phyloP scores from a whole-genome alignment of 2,797 vertebrate genomes.

The Sebastes itinus region DNA sequence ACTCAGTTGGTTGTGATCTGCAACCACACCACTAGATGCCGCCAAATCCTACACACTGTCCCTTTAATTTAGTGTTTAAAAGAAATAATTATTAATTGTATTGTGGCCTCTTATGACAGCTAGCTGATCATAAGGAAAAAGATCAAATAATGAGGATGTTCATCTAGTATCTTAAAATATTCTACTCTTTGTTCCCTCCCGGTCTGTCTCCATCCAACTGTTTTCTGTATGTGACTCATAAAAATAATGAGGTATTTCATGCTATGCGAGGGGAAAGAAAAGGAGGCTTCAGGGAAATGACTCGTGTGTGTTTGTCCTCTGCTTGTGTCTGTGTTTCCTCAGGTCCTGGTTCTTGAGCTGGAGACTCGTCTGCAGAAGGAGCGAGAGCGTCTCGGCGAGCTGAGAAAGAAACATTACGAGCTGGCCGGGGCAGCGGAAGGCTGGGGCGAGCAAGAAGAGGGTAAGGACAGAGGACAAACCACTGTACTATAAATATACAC shows the following conservation, averaged over 20 bases:
- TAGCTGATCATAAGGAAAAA: not conserved
- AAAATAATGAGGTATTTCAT: not conserved
- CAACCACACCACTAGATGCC: too few relatives aligned
- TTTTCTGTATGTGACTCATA: not conserved
- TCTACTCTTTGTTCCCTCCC: not conserved
- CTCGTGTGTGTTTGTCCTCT: not conserved
- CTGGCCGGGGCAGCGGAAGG: constrained; percentile 94
- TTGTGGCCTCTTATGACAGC: not conserved
- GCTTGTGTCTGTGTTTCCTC: constrained; percentile 5
- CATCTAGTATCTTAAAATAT: not conserved
- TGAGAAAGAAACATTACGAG: constrained; percentile 98
- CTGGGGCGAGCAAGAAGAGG: constrained; percentile 88
- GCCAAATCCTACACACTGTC: too few relatives aligned
- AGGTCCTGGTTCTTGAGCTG: constrained; percentile 96
- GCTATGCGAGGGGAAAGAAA: not conserved
- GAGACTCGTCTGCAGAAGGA: constrained; percentile 95
- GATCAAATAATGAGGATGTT: not conserved
- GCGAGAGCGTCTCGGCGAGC: constrained; percentile 92
- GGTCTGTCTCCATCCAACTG: not conserved
- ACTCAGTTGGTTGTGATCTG: too few relatives aligned
- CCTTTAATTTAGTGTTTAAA: not conserved
- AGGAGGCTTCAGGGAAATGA: not conserved
- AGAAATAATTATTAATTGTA: not conserved
- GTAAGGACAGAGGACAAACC: constrained; percentile 35
- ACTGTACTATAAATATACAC: not conserved